A percentile compares a stretch with the other conserved stretches of the same genome.
Conservation (phyloP, 2,113 vertebrate species). For the Dicrurus megarhynchus region DNA sequence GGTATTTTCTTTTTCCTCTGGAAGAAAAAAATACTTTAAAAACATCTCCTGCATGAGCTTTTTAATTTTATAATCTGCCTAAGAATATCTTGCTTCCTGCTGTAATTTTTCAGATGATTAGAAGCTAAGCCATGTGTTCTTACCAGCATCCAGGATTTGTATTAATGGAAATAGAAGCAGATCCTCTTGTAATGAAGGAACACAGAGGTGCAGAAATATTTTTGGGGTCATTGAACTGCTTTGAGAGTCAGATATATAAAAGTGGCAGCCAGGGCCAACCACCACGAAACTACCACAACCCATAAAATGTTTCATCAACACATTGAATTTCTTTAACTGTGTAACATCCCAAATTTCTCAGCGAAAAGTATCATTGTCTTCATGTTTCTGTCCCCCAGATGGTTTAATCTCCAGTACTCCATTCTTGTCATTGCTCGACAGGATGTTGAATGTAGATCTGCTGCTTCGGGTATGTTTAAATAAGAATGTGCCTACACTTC, state of each 20-base stretch:
- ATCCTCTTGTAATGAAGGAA: not conserved
- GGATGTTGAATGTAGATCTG: not conserved
- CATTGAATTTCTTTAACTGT: not conserved
- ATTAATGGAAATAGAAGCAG: not conserved
- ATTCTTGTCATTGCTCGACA: not conserved
- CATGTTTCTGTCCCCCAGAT: not conserved
- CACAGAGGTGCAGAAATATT: not conserved
- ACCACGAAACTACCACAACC: not conserved
- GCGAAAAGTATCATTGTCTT: not conserved
- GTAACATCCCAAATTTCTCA: not conserved
- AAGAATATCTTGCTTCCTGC: slow-evolving; percentile 6
- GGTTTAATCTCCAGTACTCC: not conserved
- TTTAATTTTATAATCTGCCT: slow-evolving; percentile 10
- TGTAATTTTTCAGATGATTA: slow-evolving; percentile 15
- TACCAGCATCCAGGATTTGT: not conserved
- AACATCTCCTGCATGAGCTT: not conserved
- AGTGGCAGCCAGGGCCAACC: not conserved
- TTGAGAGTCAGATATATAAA: not conserved
- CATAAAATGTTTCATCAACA: not conserved
- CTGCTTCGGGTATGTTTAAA: not conserved
- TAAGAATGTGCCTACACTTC: not conserved
- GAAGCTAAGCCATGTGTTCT: not conserved
- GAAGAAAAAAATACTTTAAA: not conserved
- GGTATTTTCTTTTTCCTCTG: not conserved
- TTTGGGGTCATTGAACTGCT: not conserved